Percentiles rank a stretch among this genome's conserved stretches.
Evolutionary conservation across 1,140 invertebrate genomes (phyloP).

Genomic region (Hormaphis cornu): DNA sequence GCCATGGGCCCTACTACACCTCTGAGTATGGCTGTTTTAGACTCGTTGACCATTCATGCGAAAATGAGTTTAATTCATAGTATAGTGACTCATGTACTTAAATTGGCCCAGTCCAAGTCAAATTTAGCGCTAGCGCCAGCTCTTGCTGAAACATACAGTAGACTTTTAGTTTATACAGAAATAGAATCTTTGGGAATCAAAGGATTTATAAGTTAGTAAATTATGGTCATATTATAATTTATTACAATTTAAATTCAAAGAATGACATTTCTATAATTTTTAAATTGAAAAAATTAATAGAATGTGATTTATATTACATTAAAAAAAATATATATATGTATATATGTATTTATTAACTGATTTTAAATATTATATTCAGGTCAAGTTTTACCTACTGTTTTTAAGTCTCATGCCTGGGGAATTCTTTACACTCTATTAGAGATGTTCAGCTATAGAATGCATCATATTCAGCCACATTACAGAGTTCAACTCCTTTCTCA

Average conservation of each 20-base stretch:
- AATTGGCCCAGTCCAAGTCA: conserved; percentile 74
- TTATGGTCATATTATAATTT: conserved; percentile 18
- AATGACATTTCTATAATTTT: too few species aligned
- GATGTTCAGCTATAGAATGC: conserved; percentile 92
- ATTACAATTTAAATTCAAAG: too few species aligned
- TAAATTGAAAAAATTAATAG: too few species aligned
- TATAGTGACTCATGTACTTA: conserved; percentile 80
- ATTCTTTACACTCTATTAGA: conserved; percentile 88
- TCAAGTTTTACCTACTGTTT: conserved; percentile 79
- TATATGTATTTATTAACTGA: too few species aligned
- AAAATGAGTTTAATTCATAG: conserved; percentile 97
- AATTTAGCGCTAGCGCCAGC: conserved; percentile 75
- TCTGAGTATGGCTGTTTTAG: conserved; percentile 81
- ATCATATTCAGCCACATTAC: conserved; percentile 93
- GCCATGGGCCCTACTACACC: conserved; percentile 64
- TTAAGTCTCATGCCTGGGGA: conserved; percentile 87
- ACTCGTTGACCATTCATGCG: conserved; percentile 87
- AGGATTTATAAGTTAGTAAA: conserved; percentile 79
- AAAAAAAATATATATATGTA: too few species aligned
- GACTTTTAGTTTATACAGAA: conserved; percentile 88
- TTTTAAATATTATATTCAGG: conserved; percentile 43
- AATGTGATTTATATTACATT: too few species aligned
- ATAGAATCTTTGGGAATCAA: conserved; percentile 95
- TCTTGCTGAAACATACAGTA: conserved; percentile 87
- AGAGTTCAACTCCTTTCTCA: conserved; percentile 81